A percentile compares a stretch with the other conserved stretches of the same genome.
Evolutionary conservation across 2,888 invertebrate genomes (phyloP).

Genomic region (Oasisia sp.): DNA sequence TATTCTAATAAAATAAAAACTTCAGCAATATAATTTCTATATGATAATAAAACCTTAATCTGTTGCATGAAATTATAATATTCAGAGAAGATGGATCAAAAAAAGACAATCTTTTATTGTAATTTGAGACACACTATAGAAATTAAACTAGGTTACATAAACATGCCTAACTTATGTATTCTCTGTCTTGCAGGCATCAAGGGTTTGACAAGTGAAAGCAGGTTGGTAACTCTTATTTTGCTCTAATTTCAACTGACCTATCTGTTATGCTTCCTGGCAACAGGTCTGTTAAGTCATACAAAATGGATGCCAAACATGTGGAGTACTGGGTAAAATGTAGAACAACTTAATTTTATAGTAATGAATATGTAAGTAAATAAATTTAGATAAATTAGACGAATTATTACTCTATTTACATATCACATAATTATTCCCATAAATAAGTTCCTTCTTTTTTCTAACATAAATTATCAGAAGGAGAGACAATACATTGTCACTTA

Average conservation of each 20-base stretch:
- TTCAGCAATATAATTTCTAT: neutral
- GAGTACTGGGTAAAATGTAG: no score
- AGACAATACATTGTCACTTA: no score
- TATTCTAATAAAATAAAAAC: neutral
- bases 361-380: no score
- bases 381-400: no score
- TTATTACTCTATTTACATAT: no score
- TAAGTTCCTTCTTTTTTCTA: no score
- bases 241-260: neutral
- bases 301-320: no score
- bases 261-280: neutral
- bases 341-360: no score
- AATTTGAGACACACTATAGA: neutral
- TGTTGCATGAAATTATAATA: neutral
- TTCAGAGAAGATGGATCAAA: neutral
- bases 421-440: no score
- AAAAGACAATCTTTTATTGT: neutral
- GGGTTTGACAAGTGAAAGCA: slow-evolving; percentile 5
- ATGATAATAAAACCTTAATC: neutral
- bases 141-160: neutral
- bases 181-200: neutral
- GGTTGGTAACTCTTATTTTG: neutral
- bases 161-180: neutral
- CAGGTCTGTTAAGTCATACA: no score
- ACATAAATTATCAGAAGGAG: no score